Conservation (phyloP, 2,113 vertebrate species). For the Neogale vison region DNA sequence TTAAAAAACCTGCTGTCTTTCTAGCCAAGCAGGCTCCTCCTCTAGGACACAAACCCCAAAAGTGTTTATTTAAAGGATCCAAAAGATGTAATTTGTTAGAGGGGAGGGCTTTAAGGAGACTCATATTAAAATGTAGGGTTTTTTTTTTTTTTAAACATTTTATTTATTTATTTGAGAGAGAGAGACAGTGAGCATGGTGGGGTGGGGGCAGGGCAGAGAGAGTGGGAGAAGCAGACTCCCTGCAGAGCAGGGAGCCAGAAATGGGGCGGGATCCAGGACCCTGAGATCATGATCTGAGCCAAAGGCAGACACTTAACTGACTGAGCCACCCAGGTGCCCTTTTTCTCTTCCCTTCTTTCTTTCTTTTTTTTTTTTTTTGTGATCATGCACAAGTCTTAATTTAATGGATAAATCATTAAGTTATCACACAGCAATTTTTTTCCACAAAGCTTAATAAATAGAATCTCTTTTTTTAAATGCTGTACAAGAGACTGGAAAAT, state of each 20-base stretch:
- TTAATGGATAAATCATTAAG: constrained; percentile 81
- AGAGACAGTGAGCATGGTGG: too few relatives aligned
- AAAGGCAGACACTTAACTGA: too few relatives aligned
- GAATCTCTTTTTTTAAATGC: constrained; percentile 57
- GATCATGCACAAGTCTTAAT: constrained; percentile 75
- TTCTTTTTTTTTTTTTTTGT: too few relatives aligned
- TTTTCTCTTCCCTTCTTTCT: too few relatives aligned
- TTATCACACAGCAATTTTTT: constrained; percentile 73
- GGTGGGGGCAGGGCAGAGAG: too few relatives aligned
- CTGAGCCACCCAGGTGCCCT: too few relatives aligned
- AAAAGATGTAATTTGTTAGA: constrained; percentile 73
- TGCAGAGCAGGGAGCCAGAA: too few relatives aligned
- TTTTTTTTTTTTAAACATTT: too few relatives aligned
- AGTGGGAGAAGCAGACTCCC: too few relatives aligned
- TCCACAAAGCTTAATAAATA: constrained; percentile 84
- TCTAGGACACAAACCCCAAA: not conserved
- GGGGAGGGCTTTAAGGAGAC: constrained; percentile 56
- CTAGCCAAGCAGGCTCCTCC: not conserved
- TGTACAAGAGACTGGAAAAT: constrained; percentile 74
- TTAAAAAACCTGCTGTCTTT: constrained; percentile 1
- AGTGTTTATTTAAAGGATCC: constrained; percentile 60
- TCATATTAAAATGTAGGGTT: constrained; percentile 77
- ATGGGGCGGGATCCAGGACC: too few relatives aligned
- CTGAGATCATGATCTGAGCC: too few relatives aligned
- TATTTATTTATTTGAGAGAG: too few relatives aligned